A percentile compares a stretch with the other conserved stretches of the same genome.
phyloP scores from a whole-genome alignment of 2,113 vertebrate species.

The Bujurquina vittata region DNA sequence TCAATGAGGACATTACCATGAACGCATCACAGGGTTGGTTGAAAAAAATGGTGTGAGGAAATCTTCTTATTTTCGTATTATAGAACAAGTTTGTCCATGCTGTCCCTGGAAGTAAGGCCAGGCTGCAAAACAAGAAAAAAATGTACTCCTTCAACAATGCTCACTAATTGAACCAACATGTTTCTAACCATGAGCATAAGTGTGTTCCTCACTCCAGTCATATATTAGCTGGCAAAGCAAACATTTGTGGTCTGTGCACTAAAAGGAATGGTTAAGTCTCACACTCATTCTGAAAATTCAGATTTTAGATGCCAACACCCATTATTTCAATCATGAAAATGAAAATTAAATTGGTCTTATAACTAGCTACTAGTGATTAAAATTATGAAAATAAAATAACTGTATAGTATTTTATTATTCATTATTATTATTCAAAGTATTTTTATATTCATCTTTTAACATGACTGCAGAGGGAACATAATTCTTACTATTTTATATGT shows the following conservation, averaged over 20 bases:
- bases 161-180: neutral
- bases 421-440: neutral
- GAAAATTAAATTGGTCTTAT: no score
- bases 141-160: neutral
- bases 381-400: no score
- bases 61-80: neutral
- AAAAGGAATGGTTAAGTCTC: no score
- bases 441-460: conserved; percentile 1
- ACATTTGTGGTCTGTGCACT: no score
- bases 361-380: no score
- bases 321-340: no score
- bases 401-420: no score
- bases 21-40: no score
- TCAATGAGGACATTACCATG: no score
- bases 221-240: neutral
- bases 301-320: no score
- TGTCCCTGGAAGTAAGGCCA: neutral
- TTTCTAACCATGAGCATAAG: neutral
- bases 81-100: neutral
- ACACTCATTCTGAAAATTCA: no score
- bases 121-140: neutral
- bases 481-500: neutral
- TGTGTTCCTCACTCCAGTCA: neutral
- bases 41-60: neutral
- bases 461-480: neutral